Evolutionary conservation across 1,140 invertebrate genomes (phyloP).

Genomic region (Zaprionus lachaisei): DNA sequence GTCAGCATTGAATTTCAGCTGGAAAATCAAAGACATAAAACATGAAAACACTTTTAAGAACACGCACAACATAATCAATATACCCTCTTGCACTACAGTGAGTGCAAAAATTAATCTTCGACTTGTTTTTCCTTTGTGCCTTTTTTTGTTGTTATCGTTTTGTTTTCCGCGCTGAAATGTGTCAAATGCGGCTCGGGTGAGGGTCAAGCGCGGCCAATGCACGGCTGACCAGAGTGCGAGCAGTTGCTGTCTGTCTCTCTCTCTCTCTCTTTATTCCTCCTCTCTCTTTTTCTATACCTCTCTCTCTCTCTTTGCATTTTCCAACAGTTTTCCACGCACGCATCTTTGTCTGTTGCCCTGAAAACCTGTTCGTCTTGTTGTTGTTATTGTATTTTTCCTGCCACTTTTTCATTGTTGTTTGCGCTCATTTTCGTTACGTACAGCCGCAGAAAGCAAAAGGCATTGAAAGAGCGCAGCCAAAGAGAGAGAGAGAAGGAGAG

Average conservation of each 20-base stretch:
- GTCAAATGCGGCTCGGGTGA: slow-evolving; percentile 46
- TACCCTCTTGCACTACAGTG: not conserved
- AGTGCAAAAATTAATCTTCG: slow-evolving; percentile 13
- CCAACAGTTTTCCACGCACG: slow-evolving; percentile 72
- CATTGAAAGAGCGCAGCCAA: slow-evolving; percentile 55
- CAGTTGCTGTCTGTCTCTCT: slow-evolving; percentile 7
- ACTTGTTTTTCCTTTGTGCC: not conserved
- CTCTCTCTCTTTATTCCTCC: not conserved
- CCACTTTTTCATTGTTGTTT: slow-evolving; percentile 64
- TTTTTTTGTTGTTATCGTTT: slow-evolving; percentile 5
- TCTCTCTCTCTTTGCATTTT: slow-evolving; percentile 55
- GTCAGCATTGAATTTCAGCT: not conserved
- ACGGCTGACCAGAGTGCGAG: slow-evolving; percentile 20
- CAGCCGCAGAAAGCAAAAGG: slow-evolving; percentile 76
- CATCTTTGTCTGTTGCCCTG: slow-evolving; percentile 43
- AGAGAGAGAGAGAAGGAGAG: slow-evolving; percentile 25
- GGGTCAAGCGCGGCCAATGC: slow-evolving; percentile 65
- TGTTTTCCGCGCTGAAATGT: slow-evolving; percentile 49
- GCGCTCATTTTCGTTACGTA: slow-evolving; percentile 79
- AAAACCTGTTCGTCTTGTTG: slow-evolving; percentile 67
- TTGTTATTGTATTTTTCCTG: slow-evolving; percentile 58
- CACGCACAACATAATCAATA: not conserved
- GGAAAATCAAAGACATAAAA: not conserved
- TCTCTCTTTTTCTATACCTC: not conserved
- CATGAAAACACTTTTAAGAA: not conserved